Evolutionary conservation across 2,888 invertebrate species (phyloP).

Genomic region (Scrobipalpa atriplicella): DNA sequence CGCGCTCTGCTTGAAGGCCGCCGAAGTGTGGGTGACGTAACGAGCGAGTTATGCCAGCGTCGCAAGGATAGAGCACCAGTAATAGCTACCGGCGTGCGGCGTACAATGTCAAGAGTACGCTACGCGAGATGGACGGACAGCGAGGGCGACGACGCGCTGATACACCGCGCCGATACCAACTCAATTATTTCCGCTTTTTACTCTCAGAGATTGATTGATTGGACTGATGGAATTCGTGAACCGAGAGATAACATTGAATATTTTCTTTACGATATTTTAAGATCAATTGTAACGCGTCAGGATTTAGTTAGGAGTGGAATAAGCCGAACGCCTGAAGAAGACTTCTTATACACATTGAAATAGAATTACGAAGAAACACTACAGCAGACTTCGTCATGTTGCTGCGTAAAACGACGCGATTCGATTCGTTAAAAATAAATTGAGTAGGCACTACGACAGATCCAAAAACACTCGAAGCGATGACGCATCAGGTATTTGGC

Average conservation of each 20-base stretch:
- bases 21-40: constrained; percentile 51
- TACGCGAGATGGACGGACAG: constrained; percentile 52
- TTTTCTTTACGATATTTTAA: background rate
- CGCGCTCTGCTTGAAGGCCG: constrained; percentile 34
- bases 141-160: constrained; percentile 26
- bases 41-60: constrained; percentile 55
- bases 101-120: constrained; percentile 76
- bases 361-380: background rate
- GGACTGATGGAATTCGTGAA: background rate
- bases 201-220: constrained; percentile 5
- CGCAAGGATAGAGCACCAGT: constrained; percentile 49
- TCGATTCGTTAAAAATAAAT: constrained; percentile 59
- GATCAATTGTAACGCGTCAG: background rate
- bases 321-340: background rate
- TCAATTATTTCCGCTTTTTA: constrained; percentile 23
- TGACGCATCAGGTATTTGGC: constrained; percentile 51
- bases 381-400: constrained; percentile 44
- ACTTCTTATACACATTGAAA: background rate
- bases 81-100: constrained; percentile 48
- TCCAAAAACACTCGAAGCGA: constrained; percentile 52
- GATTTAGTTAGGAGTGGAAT: constrained; percentile 10
- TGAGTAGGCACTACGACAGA: constrained; percentile 46
- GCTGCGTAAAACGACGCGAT: constrained; percentile 47
- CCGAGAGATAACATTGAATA: constrained; percentile 15
- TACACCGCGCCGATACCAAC: constrained; percentile 32